Evolutionary conservation across 2,113 vertebrate species (phyloP), one percentile per base, ranked within the genome.

Genomic region (Brachyhypopomus gauderio): DNA sequence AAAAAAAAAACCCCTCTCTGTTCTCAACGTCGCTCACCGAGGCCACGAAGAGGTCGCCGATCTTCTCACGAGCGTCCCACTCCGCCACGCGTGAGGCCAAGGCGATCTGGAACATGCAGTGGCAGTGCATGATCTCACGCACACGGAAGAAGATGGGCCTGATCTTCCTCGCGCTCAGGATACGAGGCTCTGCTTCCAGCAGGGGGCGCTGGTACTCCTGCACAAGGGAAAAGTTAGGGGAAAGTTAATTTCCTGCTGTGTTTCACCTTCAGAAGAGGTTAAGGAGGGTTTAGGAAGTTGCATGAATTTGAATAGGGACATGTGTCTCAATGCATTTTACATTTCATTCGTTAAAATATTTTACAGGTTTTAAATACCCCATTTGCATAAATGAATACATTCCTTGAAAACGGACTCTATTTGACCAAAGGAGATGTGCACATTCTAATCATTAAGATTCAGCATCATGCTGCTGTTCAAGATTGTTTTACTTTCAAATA

Each of bases 91-190:
- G 95, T 4, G 96, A 98, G 2, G 95, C 91, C 83, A 98, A 88
- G 0, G 97, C 96, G 0, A 98, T 98, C 91, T 96, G 96, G 91
- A 99, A 98, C 95, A 98, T 96, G 93, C 95, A 96, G 88, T 99
- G 97, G 88, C 96, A 98, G 88, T 98, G 96, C 48, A 96, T 95
- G 89, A 98, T 96, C 93, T 98, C 96, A 82, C 90, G 89, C 83
- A 99, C 89, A 0, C 95, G 89, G 86, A 93, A 94, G 75, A 99
- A 97, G 55, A 99, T 96, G 20, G 89, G 90, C 17, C 95, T 95
- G 89, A 96, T 95, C 92, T 99, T 99, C 41, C 95, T 88, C 2
- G 87, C 84, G 0, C 97, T 98, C 89, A 99, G 92, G 79, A 94
- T 95, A 85, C 95, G 96, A 0, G 95, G 96, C 38, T 98, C 96